Evolutionary conservation across 2,888 invertebrate species (phyloP), one percentile per base, ranked within the genome.

Genomic region (Apamea monoglypha): DNA sequence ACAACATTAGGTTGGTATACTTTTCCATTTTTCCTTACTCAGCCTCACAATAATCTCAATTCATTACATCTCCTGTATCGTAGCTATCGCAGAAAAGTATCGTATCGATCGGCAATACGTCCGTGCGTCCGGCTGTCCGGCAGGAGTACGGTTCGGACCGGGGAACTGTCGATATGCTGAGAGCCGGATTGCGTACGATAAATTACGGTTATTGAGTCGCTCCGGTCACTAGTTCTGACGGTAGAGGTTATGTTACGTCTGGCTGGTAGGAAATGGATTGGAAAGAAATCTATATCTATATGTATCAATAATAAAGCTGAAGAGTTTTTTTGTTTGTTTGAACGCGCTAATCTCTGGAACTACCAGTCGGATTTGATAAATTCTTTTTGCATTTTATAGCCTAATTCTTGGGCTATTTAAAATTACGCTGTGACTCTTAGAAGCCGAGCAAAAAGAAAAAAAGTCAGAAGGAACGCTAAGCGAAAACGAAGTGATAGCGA

Each of bases 131-230:
- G 73, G n/a, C 66, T 56, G 83, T 83, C 83, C 83, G 72, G 36
- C 18, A 64, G 8, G 82, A 69, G 82, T 77, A 40, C 69, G 82
- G 78, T 16, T 16, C 47, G 29, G 36, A 63, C 72, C 63, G 71
- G 59, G 32, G 29, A 67, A 2, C 83, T 83, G 79, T 83, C 83
- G 47, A 80, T 81, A 80, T 44, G 29, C 59, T 56, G 56, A 66
- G 63, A 69, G 50, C 66, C 67, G 71, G 47, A 74, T 83, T 68
- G 83, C 67, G 83, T 71, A 56, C 74, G 32, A 83, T 83, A 78
- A 79, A 74, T 83, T 72, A 83, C 71, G 59, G 68, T 64, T 64
- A 83, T 79, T 72, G 80, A 72, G 36, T 83, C 68, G 29, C 29
- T 40, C n/a, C 59, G 18, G 59, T 68, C 29, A 59, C 47, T 66